These are phyloP conservation scores for Paratilapia polleni DNA, from an alignment of 2,113 vertebrate genomes.

Conservation along the genomic window DNA sequence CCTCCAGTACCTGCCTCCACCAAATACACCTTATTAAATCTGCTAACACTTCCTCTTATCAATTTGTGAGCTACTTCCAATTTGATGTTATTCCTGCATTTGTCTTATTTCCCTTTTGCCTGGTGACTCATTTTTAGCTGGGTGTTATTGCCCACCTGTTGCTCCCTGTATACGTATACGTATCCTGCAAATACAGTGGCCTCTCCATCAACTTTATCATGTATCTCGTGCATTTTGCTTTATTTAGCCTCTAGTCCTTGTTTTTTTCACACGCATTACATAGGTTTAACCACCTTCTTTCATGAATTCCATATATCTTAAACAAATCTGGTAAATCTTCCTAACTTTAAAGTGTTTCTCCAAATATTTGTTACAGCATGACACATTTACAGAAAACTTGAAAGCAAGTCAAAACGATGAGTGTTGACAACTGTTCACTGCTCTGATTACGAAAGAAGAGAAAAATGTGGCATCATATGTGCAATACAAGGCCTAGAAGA, in stretches of 20 bases:
- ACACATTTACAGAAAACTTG: background rate
- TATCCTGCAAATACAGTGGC: background rate
- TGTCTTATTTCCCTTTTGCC: background rate
- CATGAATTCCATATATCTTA: background rate
- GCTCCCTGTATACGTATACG: background rate
- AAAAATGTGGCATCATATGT: too few relatives aligned
- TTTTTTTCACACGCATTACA: background rate
- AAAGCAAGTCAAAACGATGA: too few relatives aligned
- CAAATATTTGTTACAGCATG: background rate
- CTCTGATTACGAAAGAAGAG: too few relatives aligned
- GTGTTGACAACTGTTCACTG: too few relatives aligned
- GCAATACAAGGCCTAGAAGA: too few relatives aligned
- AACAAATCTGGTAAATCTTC: background rate
- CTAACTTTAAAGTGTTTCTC: background rate
- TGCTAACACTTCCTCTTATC: background rate
- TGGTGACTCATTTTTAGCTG: too few relatives aligned
- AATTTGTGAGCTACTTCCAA: background rate
- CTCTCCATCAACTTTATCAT: background rate
- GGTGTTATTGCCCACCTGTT: background rate
- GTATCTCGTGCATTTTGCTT: background rate
- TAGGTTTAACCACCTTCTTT: background rate
- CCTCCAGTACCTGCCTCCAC: background rate
- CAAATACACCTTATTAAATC: background rate
- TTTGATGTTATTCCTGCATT: background rate
- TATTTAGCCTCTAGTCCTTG: background rate